Conservation (phyloP, 2,797 vertebrate genomes). For the Fistularia commersonii region DNA sequence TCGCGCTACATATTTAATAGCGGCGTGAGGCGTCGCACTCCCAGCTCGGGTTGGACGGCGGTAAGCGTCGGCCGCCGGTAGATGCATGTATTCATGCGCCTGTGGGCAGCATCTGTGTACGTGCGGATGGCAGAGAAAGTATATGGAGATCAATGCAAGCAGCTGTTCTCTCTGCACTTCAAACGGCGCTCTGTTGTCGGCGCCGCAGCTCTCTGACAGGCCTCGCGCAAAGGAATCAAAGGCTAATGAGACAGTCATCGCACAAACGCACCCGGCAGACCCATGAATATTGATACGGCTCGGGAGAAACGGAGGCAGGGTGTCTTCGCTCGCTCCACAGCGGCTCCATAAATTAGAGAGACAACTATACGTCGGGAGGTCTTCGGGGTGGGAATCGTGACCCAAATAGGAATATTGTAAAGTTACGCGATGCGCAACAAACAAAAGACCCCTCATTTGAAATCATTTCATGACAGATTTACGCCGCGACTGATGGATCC, state of each 20-base stretch:
- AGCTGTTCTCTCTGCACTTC: constrained; percentile 74
- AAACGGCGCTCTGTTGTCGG: constrained; percentile 72
- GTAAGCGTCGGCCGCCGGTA: constrained; percentile 30
- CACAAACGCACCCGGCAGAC: constrained; percentile 69
- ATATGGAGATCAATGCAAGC: constrained; percentile 75
- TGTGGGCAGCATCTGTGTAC: constrained; percentile 57
- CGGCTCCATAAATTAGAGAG: constrained; percentile 39
- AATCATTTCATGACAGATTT: too few species aligned
- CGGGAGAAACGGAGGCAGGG: constrained; percentile 50
- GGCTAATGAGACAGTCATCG: constrained; percentile 74
- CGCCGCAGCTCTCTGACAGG: constrained; percentile 63
- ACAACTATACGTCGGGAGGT: constrained; percentile 14
- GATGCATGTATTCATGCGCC: constrained; percentile 66
- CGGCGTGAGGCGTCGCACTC: too few species aligned
- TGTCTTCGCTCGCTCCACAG: constrained; percentile 57
- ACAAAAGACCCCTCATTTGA: too few species aligned
- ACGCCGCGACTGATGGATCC: too few species aligned
- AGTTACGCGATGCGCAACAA: too few species aligned
- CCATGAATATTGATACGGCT: constrained; percentile 74
- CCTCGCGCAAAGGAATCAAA: constrained; percentile 67
- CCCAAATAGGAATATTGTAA: too few species aligned
- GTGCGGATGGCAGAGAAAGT: constrained; percentile 54
- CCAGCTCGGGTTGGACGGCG: constrained; percentile 26
- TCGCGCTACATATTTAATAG: too few species aligned
- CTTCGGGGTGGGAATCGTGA: too few species aligned